Evolutionary conservation across 2,113 vertebrate species (phyloP), one percentile per base, ranked within the genome.

Genomic region (Centropus bengalensis): DNA sequence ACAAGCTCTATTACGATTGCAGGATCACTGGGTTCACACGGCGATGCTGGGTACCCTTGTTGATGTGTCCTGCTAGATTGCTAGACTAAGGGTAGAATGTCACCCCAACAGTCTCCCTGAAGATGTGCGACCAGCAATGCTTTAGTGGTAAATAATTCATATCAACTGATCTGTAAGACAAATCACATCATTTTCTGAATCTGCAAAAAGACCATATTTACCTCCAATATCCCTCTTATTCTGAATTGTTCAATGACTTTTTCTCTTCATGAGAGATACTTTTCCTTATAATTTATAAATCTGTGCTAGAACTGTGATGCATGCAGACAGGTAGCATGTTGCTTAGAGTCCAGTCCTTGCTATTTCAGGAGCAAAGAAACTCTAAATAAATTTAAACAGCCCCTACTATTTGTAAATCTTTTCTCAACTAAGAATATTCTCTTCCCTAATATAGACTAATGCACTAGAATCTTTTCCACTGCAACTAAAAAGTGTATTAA

Each of bases 11-110:
- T 10, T 54, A 22, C 42, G n/a, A 4, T 4, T 70, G 47, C 14
- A 78, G n/a, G 9, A 45, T 45, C 16, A 16, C 12, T 36, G 10
- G 12, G 32, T 40, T 68, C 45, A 28, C 10, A 26, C 0, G 0
- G 6, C 51, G 74, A 12, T 0, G 1, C 33, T 51, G 2, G 3
- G 28, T 6, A n/a, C 5, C 4, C 32, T 23, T 0, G 0, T 3
- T 30, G 9, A 51, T 56, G 12, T 36, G 18, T 9, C 22, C 63
- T 49, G 16, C 8, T 47, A 38, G 24, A 40, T n/a, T 51, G 6
- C 18, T 45, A 52, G 32, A 10, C 9, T 44, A n/a, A n/a, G n/a
- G 9, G 7, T 13, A 20, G 12, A 87, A 6, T 18, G 24, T 32
- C 17, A 67, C 4, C 12, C 14, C 56, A 75, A 68, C 9, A 40